Evolutionary conservation across 2,888 invertebrate genomes (phyloP).

Genomic region (Chouioia cunea): DNA sequence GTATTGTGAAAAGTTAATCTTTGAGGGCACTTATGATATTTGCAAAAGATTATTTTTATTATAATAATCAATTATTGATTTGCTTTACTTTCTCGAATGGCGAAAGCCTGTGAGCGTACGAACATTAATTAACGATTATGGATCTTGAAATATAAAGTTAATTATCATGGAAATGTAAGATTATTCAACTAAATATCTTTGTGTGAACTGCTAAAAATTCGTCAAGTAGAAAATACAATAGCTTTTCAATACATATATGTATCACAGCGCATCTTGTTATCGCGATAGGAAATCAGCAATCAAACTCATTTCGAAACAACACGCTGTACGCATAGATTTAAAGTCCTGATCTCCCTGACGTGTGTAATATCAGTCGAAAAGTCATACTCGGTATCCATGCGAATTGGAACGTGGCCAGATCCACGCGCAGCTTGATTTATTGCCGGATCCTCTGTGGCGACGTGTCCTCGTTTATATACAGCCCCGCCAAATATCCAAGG

Average conservation of each 20-base stretch:
- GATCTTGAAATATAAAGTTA: too few relatives aligned
- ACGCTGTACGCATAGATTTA: too few relatives aligned
- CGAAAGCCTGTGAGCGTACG: constrained; percentile 36
- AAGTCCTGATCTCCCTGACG: too few relatives aligned
- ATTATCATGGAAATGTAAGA: too few relatives aligned
- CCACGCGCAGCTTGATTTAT: constrained; percentile 51
- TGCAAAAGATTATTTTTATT: constrained; percentile 13
- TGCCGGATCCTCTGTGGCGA: constrained; percentile 49
- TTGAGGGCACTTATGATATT: not conserved
- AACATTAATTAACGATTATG: too few relatives aligned
- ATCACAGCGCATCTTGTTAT: too few relatives aligned
- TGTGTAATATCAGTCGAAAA: constrained; percentile 5
- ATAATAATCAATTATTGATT: constrained; percentile 18
- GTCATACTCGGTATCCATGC: not conserved
- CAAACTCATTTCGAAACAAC: too few relatives aligned
- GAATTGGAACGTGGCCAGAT: constrained; percentile 22
- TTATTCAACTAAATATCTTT: too few relatives aligned
- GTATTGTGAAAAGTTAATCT: constrained; percentile 23
- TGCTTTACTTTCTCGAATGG: constrained; percentile 27
- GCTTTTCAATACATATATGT: too few relatives aligned
- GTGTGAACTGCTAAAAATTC: too few relatives aligned
- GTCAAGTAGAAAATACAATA: too few relatives aligned
- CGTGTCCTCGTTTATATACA: constrained; percentile 55
- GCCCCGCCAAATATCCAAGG: constrained; percentile 18
- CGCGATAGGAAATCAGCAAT: too few relatives aligned